Base-by-base conservation (phyloP, 2,888 invertebrate genomes). In the Trachelus troglodyta region DNA sequence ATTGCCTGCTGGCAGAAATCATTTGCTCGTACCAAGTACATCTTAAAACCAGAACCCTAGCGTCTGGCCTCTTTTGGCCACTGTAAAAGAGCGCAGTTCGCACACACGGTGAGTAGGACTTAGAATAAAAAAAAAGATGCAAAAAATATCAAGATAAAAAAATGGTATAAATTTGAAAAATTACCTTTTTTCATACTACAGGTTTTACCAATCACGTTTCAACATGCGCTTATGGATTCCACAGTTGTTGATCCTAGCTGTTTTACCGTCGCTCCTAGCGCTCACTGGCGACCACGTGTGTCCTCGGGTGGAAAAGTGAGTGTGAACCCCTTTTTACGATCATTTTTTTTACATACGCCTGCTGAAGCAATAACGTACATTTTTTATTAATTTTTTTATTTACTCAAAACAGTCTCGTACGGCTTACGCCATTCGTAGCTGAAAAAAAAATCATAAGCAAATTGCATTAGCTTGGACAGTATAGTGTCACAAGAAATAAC, bases 221-320 rank as follows among this genome's bases (percentile, higher is more conserved):
- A 56, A 56, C 23, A 56, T 56, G 56, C 15, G 23, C 56, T 23
- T 23, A 56, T 56, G 56, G 56, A 56, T 56, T 56, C 56, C 56
- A 56, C 56, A 56, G 23, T 23, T 85, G 79, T 84, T 87, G 81
- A 85, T 87, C 78, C 77, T 87, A 79, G 80, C 85, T 79, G 83
- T 84, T 80, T 80, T 83, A 77, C 80, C 82, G 68, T 81, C 83
- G 11, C 77, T 83, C 69, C 77, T 81, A 74, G 84, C 87, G 73
- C 83, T 89, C 73, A 89, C 86, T 76, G 91, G 89, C 30, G 88
- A 90, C 77, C 87, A 91, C 86, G 86, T 92, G 30, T 92, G 92
- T 84, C 84, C 89, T 35, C 87, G 87, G 79, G 83, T 89, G 82
- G 89, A 92, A 84, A 92, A 91, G 92, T 92, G 85, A 90, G 90